Evolutionary conservation across 92 coral and sea anemone species (phyloP).

Genomic region (Meandrina meandrites): DNA sequence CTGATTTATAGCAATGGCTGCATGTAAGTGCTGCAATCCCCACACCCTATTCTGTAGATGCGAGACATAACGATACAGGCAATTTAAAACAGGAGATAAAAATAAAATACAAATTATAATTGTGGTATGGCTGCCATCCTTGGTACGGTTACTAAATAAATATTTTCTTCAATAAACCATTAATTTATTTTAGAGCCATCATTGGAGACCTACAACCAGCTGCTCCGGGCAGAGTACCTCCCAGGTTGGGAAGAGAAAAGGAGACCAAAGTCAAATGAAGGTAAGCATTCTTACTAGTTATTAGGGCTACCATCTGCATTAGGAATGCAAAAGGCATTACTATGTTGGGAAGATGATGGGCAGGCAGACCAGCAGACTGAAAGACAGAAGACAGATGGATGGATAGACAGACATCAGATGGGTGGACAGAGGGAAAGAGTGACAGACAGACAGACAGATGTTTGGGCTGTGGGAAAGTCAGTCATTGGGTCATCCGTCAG

Average conservation of each 20-base stretch:
- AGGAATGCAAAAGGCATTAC: background rate
- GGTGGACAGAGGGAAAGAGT: background rate
- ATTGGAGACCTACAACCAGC: slow-evolving; percentile 58
- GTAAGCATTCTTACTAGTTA: slow-evolving; percentile 2
- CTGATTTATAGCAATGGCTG: too few species aligned
- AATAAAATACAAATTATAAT: too few species aligned
- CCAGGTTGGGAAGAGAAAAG: slow-evolving; percentile 21
- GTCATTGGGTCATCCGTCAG: too few species aligned
- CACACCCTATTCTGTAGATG: too few species aligned
- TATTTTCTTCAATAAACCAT: background rate
- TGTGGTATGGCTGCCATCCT: too few species aligned
- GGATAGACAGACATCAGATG: background rate
- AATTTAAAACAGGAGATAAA: too few species aligned
- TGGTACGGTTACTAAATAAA: too few species aligned
- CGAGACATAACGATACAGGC: too few species aligned
- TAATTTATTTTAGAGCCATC: slow-evolving; percentile 51
- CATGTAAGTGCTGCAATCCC: too few species aligned
- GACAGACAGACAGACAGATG: background rate
- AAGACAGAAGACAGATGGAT: too few species aligned
- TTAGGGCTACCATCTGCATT: background rate
- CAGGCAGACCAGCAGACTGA: too few species aligned
- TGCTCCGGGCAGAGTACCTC: slow-evolving; percentile 61
- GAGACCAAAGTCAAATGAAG: background rate
- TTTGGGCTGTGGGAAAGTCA: background rate
- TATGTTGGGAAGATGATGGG: too few species aligned